phyloP scores from a whole-genome alignment of 2,888 invertebrate species.

The Polymixis lichenea region DNA sequence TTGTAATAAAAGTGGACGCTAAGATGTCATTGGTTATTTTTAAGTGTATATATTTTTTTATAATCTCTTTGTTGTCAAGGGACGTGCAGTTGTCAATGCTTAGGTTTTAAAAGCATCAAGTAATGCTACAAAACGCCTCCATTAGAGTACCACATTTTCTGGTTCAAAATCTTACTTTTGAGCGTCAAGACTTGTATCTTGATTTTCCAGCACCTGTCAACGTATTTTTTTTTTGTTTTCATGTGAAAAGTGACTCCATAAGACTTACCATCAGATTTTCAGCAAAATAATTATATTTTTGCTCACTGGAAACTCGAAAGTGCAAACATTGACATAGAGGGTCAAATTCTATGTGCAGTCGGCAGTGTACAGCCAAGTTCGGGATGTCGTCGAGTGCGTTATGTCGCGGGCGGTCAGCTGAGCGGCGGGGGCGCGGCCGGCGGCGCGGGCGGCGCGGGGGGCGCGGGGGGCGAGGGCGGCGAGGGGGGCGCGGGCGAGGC shows the following conservation, averaged over 20 bases:
- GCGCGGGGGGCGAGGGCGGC: constrained; percentile 27
- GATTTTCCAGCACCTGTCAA: background rate
- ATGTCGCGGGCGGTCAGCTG: constrained; percentile 49
- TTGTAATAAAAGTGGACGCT: constrained; percentile 11
- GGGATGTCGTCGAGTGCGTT: background rate
- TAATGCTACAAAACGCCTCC: constrained; percentile 29
- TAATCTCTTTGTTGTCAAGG: constrained; percentile 3
- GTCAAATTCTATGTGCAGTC: background rate
- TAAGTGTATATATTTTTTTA: background rate
- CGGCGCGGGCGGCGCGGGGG: background rate
- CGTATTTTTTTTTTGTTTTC: background rate
- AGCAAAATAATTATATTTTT: constrained; percentile 3
- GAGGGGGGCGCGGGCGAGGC: constrained; percentile 57
- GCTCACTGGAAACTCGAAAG: constrained; percentile 17
- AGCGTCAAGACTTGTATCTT: constrained; percentile 3
- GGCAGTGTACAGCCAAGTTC: constrained; percentile 14
- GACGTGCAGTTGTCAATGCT: constrained; percentile 14
- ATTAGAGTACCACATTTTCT: constrained; percentile 1
- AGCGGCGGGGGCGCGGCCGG: constrained; percentile 6
- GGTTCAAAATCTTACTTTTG: constrained; percentile 11
- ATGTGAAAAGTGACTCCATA: background rate
- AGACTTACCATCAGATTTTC: constrained; percentile 9
- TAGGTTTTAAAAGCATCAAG: constrained; percentile 1
- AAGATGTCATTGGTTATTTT: constrained; percentile 8
- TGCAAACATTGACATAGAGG: constrained; percentile 7